Evolutionary conservation across 2,797 vertebrate species (phyloP).

Genomic region (Acanthurus lineatus): DNA sequence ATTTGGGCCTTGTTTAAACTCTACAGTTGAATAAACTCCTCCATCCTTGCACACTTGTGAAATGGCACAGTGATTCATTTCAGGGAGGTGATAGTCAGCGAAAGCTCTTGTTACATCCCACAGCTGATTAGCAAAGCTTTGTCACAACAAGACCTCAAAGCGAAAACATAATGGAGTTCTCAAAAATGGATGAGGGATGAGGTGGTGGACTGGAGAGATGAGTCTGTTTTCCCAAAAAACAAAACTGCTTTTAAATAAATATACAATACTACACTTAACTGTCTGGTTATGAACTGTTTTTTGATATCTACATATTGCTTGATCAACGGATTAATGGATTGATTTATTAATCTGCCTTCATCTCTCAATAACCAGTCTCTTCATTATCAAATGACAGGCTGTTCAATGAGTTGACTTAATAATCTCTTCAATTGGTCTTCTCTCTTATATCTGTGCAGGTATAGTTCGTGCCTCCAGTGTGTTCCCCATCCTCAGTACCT

Average conservation of each 20-base stretch:
- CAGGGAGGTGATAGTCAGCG: constrained; percentile 54
- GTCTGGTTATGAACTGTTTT: background rate
- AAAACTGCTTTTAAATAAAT: background rate
- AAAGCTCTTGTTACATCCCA: constrained; percentile 67
- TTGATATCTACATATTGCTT: background rate
- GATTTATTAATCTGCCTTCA: background rate
- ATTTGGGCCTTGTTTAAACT: constrained; percentile 50
- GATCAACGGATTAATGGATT: background rate
- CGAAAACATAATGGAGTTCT: constrained; percentile 58
- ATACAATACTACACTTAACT: background rate
- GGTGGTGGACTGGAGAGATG: constrained; percentile 20
- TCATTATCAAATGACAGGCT: background rate
- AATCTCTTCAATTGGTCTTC: background rate
- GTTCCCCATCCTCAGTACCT: constrained; percentile 97
- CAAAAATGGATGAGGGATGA: constrained; percentile 38
- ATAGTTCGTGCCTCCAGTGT: constrained; percentile 98
- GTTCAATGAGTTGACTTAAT: background rate
- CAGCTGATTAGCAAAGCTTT: constrained; percentile 68
- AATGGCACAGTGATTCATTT: constrained; percentile 66
- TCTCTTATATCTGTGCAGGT: constrained; percentile 80
- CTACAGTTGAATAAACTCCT: constrained; percentile 46
- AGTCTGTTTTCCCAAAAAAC: constrained; percentile 10
- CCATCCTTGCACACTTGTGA: constrained; percentile 53
- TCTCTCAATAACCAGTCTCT: background rate
- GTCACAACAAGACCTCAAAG: constrained; percentile 64